phyloP scores from a whole-genome alignment of 2,888 invertebrate genomes.

The Papilio demoleus region DNA sequence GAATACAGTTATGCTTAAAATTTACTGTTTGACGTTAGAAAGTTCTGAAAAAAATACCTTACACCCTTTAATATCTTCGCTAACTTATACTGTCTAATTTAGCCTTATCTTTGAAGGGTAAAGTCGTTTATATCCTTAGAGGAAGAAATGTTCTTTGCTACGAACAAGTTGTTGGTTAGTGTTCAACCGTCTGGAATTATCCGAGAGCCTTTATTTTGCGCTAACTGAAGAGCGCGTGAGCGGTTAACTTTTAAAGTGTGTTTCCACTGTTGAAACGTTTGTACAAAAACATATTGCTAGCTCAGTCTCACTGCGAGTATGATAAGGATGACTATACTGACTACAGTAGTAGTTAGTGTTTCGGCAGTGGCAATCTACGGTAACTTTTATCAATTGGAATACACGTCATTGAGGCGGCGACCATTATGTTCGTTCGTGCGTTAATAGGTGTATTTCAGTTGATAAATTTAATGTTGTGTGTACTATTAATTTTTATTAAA shows the following conservation, averaged over 20 bases:
- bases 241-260: slow-evolving; percentile 14
- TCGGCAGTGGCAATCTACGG: not conserved
- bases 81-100: slow-evolving; percentile 18
- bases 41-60: not conserved
- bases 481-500: not conserved
- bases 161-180: slow-evolving; percentile 13
- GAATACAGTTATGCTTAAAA: not conserved
- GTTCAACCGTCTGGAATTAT: slow-evolving; percentile 30
- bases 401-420: slow-evolving; percentile 28
- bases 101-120: slow-evolving; percentile 29
- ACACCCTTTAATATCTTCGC: not conserved
- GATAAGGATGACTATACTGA: not conserved
- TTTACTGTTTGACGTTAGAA: not conserved
- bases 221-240: slow-evolving; percentile 22
- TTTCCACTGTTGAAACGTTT: not conserved
- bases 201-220: slow-evolving; percentile 30
- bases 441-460: slow-evolving; percentile 22
- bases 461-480: not conserved
- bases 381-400: slow-evolving; percentile 31
- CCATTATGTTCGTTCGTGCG: slow-evolving; percentile 26
- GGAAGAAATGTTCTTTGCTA: slow-evolving; percentile 28
- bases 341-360: not conserved
- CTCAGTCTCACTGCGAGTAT: not conserved
- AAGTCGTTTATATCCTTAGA: slow-evolving; percentile 20
- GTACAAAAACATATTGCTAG: not conserved